Conservation (phyloP, 2,888 invertebrate genomes). For the Dilophus febrilis region DNA sequence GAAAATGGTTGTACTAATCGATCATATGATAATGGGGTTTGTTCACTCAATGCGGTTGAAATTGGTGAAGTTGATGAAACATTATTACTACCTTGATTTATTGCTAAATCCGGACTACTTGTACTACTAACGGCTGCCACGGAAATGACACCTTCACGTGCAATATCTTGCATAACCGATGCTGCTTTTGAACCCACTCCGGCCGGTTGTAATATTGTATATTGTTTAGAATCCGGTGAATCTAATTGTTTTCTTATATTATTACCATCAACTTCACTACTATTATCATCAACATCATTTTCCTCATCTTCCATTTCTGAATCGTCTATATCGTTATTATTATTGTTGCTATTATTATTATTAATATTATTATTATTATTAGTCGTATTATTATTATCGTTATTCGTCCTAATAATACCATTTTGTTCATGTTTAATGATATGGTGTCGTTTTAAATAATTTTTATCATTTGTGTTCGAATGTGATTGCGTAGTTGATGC, state of each 20-base stretch:
- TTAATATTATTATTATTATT: no score
- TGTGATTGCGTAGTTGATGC: no score
- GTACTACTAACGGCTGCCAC: constrained; percentile 38
- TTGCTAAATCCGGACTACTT: constrained; percentile 22
- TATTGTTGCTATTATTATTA: no score
- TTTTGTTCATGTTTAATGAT: constrained; percentile 1
- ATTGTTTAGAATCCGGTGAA: constrained; percentile 51
- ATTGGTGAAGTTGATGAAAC: constrained; percentile 30
- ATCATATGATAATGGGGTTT: constrained; percentile 6
- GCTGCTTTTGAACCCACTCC: constrained; percentile 65
- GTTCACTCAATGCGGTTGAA: constrained; percentile 9
- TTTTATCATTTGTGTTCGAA: no score
- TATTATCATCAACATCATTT: neutral
- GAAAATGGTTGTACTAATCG: constrained; percentile 44
- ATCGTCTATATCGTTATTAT: neutral
- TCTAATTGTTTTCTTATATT: constrained; percentile 14
- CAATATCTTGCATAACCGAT: constrained; percentile 62
- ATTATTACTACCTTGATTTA: constrained; percentile 19
- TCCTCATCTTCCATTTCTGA: neutral
- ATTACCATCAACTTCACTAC: neutral
- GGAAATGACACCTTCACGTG: constrained; percentile 41
- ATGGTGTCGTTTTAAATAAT: neutral
- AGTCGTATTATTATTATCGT: no score
- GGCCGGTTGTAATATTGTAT: constrained; percentile 74
- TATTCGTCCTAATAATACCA: constrained; percentile 12